Evolutionary conservation across 1,140 invertebrate species (phyloP), one percentile per base, ranked within the genome.

Genomic region (Mactra quadrangularis): DNA sequence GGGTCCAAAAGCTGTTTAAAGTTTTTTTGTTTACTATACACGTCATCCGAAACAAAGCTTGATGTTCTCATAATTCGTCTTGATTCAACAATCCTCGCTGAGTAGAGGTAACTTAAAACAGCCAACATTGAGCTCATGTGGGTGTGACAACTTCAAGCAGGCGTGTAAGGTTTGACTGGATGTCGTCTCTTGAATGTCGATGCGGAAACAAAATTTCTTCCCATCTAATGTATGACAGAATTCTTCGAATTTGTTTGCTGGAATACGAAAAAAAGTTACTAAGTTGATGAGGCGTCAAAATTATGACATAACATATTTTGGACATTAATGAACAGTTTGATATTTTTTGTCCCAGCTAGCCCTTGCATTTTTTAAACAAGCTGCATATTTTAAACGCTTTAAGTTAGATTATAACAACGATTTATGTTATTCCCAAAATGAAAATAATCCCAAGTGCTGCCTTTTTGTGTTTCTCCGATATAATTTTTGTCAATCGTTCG

Each of bases 81-180:
- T n/a, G n/a, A n/a, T n/a, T n/a, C n/a, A n/a, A n/a, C n/a, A n/a
- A 6, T 41, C 38, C 15, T 41, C 15, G 38, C 41, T 45, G 38
- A 62, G 4, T 19, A 76, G 27, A 9, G 74, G 74, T 38, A 76
- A n/a, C 15, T 50, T 47, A n/a, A 76, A 76, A 22, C 45, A 62
- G 7, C 74, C 74, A 1, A 76, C 25, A 4, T 60, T 25, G 17
- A 76, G 6, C 25, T 9, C n/a, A 3, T 52, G 38, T 33, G 74
- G 74, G 7, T 15, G 22, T 17, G 38, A 50, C 11, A 76, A 35
- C 1, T n/a, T 2, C 7, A 76, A 25, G 17, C 55, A 64, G 19
- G 33, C 59, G 2, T 25, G 0, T 6, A 75, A 25, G 9, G 31
- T 17, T 31, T 33, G 22, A 1, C 57, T 11, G 4, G 19, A 22